These are phyloP conservation scores for Myrmophylax atrothorax DNA, from an alignment of 2,113 vertebrate species.

Conservation along the genomic window DNA sequence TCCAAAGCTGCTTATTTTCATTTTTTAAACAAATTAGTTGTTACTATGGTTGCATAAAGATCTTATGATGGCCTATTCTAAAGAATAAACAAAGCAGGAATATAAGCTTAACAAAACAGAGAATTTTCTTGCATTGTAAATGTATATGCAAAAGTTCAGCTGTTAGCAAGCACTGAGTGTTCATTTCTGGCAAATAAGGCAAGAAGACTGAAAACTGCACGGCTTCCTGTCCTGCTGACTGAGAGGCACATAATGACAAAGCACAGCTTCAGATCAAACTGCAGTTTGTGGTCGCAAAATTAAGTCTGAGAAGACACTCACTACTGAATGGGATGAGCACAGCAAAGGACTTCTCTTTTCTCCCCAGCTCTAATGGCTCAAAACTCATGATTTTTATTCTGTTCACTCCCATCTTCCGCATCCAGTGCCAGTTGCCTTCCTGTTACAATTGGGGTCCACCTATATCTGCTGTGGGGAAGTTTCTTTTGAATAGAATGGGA, in stretches of 20 bases:
- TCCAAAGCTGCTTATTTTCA: neutral
- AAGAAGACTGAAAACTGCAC: neutral
- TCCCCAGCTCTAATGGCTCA: neutral
- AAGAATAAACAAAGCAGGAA: conserved; percentile 58
- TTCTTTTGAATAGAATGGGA: neutral
- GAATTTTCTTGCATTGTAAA: conserved; percentile 43
- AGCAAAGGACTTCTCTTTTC: neutral
- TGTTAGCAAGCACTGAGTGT: neutral
- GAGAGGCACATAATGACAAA: neutral
- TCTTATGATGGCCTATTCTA: neutral
- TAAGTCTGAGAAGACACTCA: neutral
- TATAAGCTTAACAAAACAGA: conserved; percentile 7
- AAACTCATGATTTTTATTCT: neutral
- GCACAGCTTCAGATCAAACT: neutral
- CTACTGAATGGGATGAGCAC: neutral
- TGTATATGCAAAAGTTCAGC: conserved; percentile 64
- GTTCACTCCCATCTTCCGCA: neutral
- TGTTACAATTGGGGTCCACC: neutral
- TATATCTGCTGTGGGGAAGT: neutral
- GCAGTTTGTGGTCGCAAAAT: neutral
- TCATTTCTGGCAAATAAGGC: neutral
- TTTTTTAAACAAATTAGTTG: conserved; percentile 15
- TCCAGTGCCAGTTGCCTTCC: neutral
- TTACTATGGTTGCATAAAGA: neutral
- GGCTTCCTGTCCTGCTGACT: neutral